Evolutionary conservation across 2,888 invertebrate species (phyloP).

Genomic region (Beris chalybata): DNA sequence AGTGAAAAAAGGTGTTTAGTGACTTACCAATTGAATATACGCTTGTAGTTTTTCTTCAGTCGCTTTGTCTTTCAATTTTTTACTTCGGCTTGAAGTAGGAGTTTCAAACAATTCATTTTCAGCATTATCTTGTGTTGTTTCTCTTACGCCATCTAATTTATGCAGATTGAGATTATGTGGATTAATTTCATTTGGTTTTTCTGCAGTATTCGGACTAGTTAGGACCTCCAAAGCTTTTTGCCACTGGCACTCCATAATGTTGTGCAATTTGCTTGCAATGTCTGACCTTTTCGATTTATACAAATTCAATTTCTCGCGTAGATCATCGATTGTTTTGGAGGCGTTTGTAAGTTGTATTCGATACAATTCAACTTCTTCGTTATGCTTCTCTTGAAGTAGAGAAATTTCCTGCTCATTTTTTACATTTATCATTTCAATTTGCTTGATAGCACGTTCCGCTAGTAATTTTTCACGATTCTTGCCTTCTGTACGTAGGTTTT

Average conservation of each 20-base stretch:
- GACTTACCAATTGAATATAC: constrained; percentile 51
- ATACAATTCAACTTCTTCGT: constrained; percentile 74
- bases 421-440: constrained; percentile 70
- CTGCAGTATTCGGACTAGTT: constrained; percentile 54
- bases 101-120: constrained; percentile 50
- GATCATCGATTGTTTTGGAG: constrained; percentile 65
- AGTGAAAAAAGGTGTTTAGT: background rate
- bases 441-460: constrained; percentile 70
- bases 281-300: constrained; percentile 58
- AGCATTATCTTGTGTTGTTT: constrained; percentile 34
- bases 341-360: constrained; percentile 71
- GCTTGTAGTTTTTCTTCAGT: constrained; percentile 50
- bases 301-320: constrained; percentile 61
- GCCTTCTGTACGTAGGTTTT: constrained; percentile 65
- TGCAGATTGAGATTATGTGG: constrained; percentile 40
- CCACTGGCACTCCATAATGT: constrained; percentile 81
- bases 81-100: constrained; percentile 49
- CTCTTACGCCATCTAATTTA: constrained; percentile 37
- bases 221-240: constrained; percentile 73
- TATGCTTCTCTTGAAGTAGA: constrained; percentile 76
- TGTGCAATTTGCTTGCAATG: constrained; percentile 73
- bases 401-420: constrained; percentile 75
- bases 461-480: constrained; percentile 67
- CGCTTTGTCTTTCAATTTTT: constrained; percentile 29
- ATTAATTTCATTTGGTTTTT: constrained; percentile 11